Conservation (phyloP, 2,113 vertebrate genomes). For the Chlorodrepanis virens region DNA sequence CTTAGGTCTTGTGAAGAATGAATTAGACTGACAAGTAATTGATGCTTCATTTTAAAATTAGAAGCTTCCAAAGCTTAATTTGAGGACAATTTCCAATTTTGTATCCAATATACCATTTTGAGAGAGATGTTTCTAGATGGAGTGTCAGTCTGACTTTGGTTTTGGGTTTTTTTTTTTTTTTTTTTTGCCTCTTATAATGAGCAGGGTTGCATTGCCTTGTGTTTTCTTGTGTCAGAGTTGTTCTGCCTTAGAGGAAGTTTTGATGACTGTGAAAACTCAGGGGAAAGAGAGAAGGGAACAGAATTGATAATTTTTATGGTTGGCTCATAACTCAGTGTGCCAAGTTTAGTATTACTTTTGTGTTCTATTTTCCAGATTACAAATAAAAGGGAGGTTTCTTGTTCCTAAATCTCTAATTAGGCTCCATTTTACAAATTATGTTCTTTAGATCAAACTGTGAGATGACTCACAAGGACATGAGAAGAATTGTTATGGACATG, state of each 20-base stretch:
- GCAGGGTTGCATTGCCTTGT: background rate
- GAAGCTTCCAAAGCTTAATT: background rate
- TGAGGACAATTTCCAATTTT: background rate
- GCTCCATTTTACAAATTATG: background rate
- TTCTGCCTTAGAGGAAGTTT: background rate
- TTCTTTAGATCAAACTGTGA: background rate
- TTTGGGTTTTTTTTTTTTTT: background rate
- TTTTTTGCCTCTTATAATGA: background rate
- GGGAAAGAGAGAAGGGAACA: background rate
- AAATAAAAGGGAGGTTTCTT: background rate
- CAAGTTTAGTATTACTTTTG: background rate
- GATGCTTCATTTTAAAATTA: background rate
- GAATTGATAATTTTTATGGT: background rate
- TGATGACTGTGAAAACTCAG: background rate
- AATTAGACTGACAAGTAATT: background rate
- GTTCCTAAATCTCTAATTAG: background rate
- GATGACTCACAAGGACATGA: background rate
- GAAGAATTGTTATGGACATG: background rate
- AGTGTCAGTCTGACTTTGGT: background rate
- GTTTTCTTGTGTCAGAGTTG: background rate
- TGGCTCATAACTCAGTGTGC: background rate
- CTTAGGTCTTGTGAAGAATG: background rate
- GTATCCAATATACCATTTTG: background rate
- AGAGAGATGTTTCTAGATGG: background rate
- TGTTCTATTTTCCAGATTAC: background rate